Base-by-base conservation (phyloP, 2,888 invertebrate genomes). In the Caradrina clavipalpis region DNA sequence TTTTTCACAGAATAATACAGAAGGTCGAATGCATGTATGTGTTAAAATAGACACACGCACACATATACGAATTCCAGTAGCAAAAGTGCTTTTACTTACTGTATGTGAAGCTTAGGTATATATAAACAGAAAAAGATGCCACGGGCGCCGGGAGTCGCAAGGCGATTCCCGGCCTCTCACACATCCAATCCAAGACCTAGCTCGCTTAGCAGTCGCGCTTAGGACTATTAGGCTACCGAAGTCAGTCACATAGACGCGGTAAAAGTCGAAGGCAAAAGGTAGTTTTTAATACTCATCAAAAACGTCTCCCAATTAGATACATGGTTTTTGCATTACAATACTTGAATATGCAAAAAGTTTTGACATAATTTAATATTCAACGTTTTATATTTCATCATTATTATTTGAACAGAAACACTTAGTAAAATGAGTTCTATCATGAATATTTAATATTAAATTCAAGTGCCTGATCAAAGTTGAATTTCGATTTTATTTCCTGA, bases 371-470 rank as follows among this genome's bases (percentile, higher is more conserved):
- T 51, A 51, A 53, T 53, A 61, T 42, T 62, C 39, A 35, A 35
- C 35, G 13, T 51, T 15, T 49, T 15, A 26, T 31, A 31, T 50
- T 57, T 26, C 4, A 26, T 26, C 15, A 35, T 6, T 31, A 47
- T 50, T 59, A 22, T 64, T 49, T 72, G 47, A 47, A 31, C n/a
- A 47, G 17, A 69, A 53, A 53, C 59, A 71, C 26, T 69, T 17
- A 42, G 45, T 50, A 35, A 64, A 71, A 69, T 66, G 62, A 72
- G 50, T 80, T 73, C 55, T 59, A 58, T 56, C 31, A 59, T 79
- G 61, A 82, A 79, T 75, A 65, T 75, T 75, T 72, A 79, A 79
- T 75, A 55, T 39, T 22, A 26, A 35, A 58, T 22, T n/a, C 26
- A 47, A 66, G 42, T 53, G 19, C 13, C 58, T 62, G 39, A 50